phyloP scores from a whole-genome alignment of 2,113 vertebrate genomes.

The Tiliqua scincoides region DNA sequence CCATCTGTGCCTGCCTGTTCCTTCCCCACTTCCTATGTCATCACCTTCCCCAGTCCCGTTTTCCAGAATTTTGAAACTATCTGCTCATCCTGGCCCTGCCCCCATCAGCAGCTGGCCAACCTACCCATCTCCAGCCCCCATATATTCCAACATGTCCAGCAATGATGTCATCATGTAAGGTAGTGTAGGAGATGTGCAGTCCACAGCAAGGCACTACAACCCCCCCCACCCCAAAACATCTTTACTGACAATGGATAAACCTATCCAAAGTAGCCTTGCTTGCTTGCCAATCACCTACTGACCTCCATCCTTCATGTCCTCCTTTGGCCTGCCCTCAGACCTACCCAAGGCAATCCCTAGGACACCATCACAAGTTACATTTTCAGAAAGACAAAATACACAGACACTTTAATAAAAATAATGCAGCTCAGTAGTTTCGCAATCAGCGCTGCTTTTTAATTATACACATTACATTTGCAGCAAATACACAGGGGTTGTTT shows the following conservation, averaged over 20 bases:
- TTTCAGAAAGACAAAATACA: background rate
- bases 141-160: no score
- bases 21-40: no score
- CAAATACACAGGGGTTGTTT: background rate
- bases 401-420: background rate
- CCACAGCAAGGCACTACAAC: no score
- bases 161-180: no score
- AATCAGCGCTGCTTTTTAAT: background rate
- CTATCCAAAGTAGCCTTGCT: background rate
- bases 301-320: background rate
- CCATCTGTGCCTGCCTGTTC: no score
- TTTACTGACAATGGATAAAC: background rate
- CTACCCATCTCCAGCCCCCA: no score
- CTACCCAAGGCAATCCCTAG: background rate
- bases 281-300: background rate
- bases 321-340: background rate
- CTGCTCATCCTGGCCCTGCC: no score
- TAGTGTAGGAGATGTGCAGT: no score
- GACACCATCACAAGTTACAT: background rate
- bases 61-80: no score
- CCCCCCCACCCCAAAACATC: no score
- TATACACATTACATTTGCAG: conserved; percentile 7
- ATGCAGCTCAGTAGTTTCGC: background rate
- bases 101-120: no score
- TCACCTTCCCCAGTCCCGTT: no score